phyloP scores from a whole-genome alignment of 2,113 vertebrate species.

The Oxyruncus cristatus region DNA sequence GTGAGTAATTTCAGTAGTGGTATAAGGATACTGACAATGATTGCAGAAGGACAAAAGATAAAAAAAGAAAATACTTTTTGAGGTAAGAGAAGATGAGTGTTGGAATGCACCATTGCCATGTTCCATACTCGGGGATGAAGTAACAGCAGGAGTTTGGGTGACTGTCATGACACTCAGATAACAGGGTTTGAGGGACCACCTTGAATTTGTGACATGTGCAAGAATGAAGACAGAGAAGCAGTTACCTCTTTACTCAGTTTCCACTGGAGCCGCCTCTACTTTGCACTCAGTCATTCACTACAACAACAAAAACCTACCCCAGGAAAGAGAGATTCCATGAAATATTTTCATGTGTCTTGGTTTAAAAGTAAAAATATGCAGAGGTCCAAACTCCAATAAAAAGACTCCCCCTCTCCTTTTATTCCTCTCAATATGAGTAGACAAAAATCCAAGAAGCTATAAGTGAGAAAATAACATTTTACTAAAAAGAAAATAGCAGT shows the following conservation, averaged over 20 bases:
- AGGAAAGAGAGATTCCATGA: background rate
- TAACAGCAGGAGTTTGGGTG: background rate
- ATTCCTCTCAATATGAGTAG: background rate
- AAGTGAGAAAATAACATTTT: background rate
- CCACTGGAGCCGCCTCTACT: background rate
- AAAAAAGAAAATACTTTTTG: background rate
- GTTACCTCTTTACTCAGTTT: background rate
- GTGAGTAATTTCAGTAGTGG: background rate
- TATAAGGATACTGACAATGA: background rate
- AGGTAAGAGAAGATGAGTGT: background rate
- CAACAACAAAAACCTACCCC: background rate
- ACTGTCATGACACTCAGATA: background rate
- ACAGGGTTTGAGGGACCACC: background rate
- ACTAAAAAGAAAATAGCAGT: background rate
- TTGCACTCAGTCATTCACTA: background rate
- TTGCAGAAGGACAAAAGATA: background rate
- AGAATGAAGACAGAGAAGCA: background rate
- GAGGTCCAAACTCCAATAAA: background rate
- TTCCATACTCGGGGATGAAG: background rate
- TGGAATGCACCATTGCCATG: background rate
- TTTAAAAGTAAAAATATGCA: background rate
- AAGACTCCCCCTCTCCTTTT: background rate
- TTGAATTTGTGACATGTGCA: background rate
- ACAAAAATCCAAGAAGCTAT: background rate
- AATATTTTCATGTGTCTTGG: background rate